Evolutionary conservation across 2,888 invertebrate genomes (phyloP), one percentile per base, ranked within the genome.

Genomic region (Dicycla oo): DNA sequence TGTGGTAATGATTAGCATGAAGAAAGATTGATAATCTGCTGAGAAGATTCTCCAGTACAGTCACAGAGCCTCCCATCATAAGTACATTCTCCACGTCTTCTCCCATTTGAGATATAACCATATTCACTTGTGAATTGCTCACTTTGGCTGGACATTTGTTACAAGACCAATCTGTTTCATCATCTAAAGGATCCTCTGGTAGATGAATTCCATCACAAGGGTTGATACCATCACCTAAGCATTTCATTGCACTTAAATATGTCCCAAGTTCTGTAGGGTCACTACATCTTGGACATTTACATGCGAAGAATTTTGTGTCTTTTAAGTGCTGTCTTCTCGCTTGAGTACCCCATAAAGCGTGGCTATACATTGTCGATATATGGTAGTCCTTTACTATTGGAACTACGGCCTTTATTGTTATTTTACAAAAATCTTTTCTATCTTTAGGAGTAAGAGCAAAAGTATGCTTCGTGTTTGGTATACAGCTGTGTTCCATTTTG

Each of bases 271-370:
- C 98, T 0, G 98, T 98, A n/a, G 98, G 97, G 92, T 98, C 98
- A 53, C 95, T 92, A 85, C 98, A 98, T 80, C 98, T 96, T 67
- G 94, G 90, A 90, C 98, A 98, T 83, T 94, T 94, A 81, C 98
- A 98, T 1, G 96, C 91, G 84, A 98, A 98, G 89, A 98, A 98
- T 93, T 98, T 98, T 0, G 98, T 98, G 75, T 97, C 97, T 82
- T 96, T 95, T 34, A 98, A 94, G 93, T 98, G 98, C 82, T 98
- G 97, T 75, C 98, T 96, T 81, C 98, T 96, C 51, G 97, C 97
- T 90, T 97, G 97, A 0, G 98, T 98, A 2, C 98, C 98, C 98
- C 98, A 98, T 75, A 99, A 92, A 15, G 98, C 98, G 88, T 98
- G 98, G 8, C 98, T 98, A 86, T 98, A 99, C 97, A 98, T 98